Evolutionary conservation across 2,888 invertebrate genomes (phyloP).

Genomic region (Leptinotarsa haldemani): DNA sequence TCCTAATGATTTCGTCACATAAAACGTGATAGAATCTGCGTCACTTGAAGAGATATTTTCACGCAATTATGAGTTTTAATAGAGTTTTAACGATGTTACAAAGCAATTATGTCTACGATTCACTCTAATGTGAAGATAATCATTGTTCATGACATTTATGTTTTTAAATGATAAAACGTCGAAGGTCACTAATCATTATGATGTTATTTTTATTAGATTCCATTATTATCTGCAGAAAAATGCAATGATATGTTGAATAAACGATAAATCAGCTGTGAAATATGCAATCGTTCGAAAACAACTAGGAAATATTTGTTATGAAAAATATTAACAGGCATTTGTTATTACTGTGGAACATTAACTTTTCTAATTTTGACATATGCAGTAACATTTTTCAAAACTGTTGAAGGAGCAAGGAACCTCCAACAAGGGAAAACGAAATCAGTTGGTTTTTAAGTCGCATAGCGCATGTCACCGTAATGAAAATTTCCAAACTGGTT

Average conservation of each 20-base stretch:
- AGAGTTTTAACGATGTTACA: slow-evolving; percentile 11
- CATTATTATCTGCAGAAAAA: neutral
- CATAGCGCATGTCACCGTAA: too few species aligned
- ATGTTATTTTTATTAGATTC: neutral
- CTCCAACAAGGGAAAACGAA: too few species aligned
- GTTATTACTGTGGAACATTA: too few species aligned
- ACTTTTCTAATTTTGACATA: too few species aligned
- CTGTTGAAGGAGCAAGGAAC: too few species aligned
- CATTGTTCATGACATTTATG: slow-evolving; percentile 9
- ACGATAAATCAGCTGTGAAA: neutral
- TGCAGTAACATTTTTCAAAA: too few species aligned
- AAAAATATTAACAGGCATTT: too few species aligned
- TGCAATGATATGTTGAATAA: neutral
- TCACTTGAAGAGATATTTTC: slow-evolving; percentile 8
- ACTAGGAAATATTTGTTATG: too few species aligned
- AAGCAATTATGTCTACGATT: slow-evolving; percentile 15
- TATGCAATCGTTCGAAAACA: neutral
- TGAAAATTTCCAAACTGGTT: too few species aligned
- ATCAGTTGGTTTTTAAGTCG: too few species aligned
- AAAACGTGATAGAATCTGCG: slow-evolving; percentile 2
- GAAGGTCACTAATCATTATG: neutral
- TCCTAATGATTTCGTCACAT: too few species aligned
- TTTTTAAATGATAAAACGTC: slow-evolving; percentile 6
- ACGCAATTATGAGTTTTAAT: slow-evolving; percentile 12
- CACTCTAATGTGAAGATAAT: slow-evolving; percentile 10